phyloP scores from a whole-genome alignment of 2,113 vertebrate genomes.

The Pseudopipra pipra region DNA sequence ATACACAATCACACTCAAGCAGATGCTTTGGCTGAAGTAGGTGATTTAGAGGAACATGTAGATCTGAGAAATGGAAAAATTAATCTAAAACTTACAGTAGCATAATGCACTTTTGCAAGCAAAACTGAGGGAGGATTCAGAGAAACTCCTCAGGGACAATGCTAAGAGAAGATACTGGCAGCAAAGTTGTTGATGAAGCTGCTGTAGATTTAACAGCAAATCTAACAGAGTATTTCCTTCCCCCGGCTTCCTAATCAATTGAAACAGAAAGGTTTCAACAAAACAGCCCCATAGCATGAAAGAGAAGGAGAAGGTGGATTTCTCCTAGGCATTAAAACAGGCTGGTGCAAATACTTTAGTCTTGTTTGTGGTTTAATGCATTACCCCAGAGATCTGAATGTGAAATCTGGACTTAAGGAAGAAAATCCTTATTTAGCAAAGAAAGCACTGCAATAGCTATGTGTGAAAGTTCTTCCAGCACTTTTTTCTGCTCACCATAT shows the following conservation, averaged over 20 bases:
- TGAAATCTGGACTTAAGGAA: slow-evolving; percentile 70
- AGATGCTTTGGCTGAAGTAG: slow-evolving; percentile 74
- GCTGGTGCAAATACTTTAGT: slow-evolving; percentile 47
- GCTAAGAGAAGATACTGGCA: neutral
- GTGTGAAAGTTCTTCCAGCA: slow-evolving; percentile 72
- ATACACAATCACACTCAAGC: slow-evolving; percentile 50
- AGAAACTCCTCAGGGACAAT: slow-evolving; percentile 43
- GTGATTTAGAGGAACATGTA: slow-evolving; percentile 64
- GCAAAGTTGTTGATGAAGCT: slow-evolving; percentile 9
- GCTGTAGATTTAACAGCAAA: neutral
- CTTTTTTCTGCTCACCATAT: slow-evolving; percentile 74
- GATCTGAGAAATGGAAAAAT: slow-evolving; percentile 48
- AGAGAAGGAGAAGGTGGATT: slow-evolving; percentile 55
- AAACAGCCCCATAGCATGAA: neutral
- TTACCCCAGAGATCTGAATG: slow-evolving; percentile 71
- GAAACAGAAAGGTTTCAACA: neutral
- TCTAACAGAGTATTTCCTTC: neutral
- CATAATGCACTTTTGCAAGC: slow-evolving; percentile 44
- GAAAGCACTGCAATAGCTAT: slow-evolving; percentile 51
- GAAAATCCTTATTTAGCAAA: slow-evolving; percentile 68
- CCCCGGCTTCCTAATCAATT: neutral
- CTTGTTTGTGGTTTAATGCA: slow-evolving; percentile 53
- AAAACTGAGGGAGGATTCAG: slow-evolving; percentile 44
- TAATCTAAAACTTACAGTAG: slow-evolving; percentile 43
- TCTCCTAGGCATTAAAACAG: slow-evolving; percentile 64